phyloP scores from a whole-genome alignment of 2,888 invertebrate species.

The Cepaea hortensis region DNA sequence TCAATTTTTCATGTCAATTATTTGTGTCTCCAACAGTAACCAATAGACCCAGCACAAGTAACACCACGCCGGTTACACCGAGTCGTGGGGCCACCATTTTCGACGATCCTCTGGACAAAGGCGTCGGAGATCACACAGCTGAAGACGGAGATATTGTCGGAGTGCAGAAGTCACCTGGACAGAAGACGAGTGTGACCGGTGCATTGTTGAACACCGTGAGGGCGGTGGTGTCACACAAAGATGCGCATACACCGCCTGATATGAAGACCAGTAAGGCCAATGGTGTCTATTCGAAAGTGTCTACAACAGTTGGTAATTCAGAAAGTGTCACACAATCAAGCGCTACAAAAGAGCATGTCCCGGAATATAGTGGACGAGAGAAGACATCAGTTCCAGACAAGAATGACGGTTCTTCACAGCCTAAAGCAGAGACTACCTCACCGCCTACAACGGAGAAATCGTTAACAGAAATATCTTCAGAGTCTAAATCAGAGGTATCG shows the following conservation, averaged over 20 bases:
- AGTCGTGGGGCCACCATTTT: not conserved
- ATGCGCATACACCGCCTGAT: not conserved
- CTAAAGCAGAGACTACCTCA: not conserved
- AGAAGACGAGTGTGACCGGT: not conserved
- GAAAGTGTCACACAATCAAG: not conserved
- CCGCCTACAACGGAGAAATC: not conserved
- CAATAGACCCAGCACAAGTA: not conserved
- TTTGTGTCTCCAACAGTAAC: not conserved
- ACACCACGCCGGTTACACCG: not conserved
- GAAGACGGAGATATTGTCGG: not conserved
- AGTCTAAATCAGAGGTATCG: no score
- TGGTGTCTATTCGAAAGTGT: no score
- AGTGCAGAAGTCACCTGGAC: not conserved
- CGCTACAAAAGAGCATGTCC: not conserved
- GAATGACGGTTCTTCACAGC: not conserved
- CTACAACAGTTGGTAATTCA: not conserved
- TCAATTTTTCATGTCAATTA: not conserved
- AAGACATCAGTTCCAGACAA: no score
- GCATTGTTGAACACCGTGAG: constrained; percentile 1
- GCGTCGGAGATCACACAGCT: not conserved
- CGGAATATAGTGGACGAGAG: not conserved
- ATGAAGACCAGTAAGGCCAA: not conserved
- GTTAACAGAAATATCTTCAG: not conserved
- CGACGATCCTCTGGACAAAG: no score
- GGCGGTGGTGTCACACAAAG: not conserved